Evolutionary conservation across 2,797 vertebrate species (phyloP), one percentile per base, ranked within the genome.

Genomic region (Pseudomugil tenellus): DNA sequence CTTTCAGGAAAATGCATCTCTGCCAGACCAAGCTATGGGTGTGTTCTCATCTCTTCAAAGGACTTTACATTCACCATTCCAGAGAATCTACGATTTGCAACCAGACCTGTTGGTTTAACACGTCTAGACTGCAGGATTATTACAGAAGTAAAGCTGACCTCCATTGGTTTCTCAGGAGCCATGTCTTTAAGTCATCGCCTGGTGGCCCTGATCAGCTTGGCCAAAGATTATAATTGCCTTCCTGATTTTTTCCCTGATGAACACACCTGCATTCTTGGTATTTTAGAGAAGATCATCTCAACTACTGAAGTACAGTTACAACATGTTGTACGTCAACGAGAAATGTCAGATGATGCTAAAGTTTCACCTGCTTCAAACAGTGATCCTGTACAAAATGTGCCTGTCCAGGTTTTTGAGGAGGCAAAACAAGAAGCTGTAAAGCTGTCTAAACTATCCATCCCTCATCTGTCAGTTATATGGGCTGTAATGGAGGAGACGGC

Each of bases 91-190:
- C 89, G 72, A 35, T 80, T 84, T 54, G 90, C 93, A 23, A 79
- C 93, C 37, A 95, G 96, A 71, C 93, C 96, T 0, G 67, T 96
- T 51, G 91, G 92, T 0, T 53, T 98, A 64, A 66, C 89, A 19
- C 67, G 85, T 34, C 96, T 95, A 3, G 88, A 96, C 79, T 87
- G 93, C 19, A 84, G 70, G 46, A 75, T 89, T 34, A 87, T 96
- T 31, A 86, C 94, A 12, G 95, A 97, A 81, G 90, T 95, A 51
- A 84, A 91, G 52, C 83, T 98, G 26, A 77, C 94, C 31, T 92
- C 93, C 1, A 81, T 89, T 1, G 96, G 96, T 23, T 94, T 96
- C 60, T 87, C 76, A 51, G 93, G 95, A 3, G 92, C 95, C n/a
- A 23, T 63, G 2, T 64, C 31, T 43, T 83, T 96, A 69, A 95